A percentile compares a stretch with the other conserved stretches of the same genome.
These are phyloP conservation scores for Pelodytes ibericus DNA, from an alignment of 2,797 vertebrate genomes.

Conservation along the genomic window DNA sequence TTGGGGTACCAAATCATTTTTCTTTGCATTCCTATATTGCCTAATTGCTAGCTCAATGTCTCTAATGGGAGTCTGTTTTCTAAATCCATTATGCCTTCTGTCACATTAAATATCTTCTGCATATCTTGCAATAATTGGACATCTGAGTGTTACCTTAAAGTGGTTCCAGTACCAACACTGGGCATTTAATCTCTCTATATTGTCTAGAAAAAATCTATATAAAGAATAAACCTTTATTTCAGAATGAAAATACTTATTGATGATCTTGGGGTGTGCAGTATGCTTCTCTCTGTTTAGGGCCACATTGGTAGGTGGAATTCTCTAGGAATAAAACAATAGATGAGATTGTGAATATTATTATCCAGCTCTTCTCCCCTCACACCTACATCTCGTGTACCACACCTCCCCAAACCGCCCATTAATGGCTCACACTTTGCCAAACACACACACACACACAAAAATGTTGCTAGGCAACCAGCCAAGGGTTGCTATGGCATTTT, in stretches of 20 bases:
- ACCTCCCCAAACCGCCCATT: slow-evolving; percentile 76
- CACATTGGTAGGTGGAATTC: not conserved
- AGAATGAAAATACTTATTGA: no score
- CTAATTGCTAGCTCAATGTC: no score
- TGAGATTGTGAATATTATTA: not conserved
- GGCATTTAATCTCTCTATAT: no score
- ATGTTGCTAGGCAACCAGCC: slow-evolving; percentile 93
- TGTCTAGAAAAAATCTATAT: no score
- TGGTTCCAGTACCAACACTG: no score
- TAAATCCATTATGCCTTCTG: no score
- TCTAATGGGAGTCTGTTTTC: no score
- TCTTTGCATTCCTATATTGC: no score
- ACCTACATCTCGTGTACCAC: slow-evolving; percentile 5
- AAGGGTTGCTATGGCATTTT: slow-evolving; percentile 97
- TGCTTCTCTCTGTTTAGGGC: not conserved
- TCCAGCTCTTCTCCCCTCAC: slow-evolving; percentile 24
- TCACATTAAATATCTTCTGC: no score
- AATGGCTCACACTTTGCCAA: slow-evolving; percentile 81
- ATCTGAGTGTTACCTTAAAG: no score
- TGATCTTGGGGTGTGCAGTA: not conserved
- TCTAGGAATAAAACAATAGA: not conserved
- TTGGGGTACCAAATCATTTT: no score
- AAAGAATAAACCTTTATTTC: not conserved
- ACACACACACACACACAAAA: slow-evolving; percentile 77
- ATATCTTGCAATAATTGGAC: no score